Base-by-base conservation (phyloP, 2,113 vertebrate species). In the Taurulus bubalis region DNA sequence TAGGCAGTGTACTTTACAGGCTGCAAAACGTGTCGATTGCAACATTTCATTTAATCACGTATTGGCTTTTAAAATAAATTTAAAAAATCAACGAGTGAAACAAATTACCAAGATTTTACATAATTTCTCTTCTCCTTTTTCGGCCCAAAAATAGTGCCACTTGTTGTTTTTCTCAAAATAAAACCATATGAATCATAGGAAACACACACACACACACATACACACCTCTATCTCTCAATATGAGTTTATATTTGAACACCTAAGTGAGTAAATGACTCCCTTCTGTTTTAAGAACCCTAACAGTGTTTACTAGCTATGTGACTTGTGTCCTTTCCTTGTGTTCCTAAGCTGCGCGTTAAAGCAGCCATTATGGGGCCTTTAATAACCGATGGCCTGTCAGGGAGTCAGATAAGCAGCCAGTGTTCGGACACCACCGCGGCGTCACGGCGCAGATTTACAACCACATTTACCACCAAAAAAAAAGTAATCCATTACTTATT, bases 291-390 rank as follows among this genome's bases (percentile, higher is more conserved):
- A 58, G 74, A 72, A 26, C 1, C 45, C 40, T 5, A 28, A 3
- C 71, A 22, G 26, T 71, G 28, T 42, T 80, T 40, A 81, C 53
- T 71, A 73, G 70, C 64, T 49, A 4, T 18, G 60, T 34, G 64
- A 38, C 78, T 68, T 80, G 11, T 89, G 77, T 87, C 80, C 77
- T 84, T 82, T 83, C 87, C 76, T 84, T 75, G 65, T 87, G 75
- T 88, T 90, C 79, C 86, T 84, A 77, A 72, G 58, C 75, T 77
- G 82, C 49, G 72, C 90, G 93, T 92, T 94, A 94, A 92, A 92
- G n/a, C 88, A 82, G 86, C 88, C 87, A 92, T 93, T 93, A 94
- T 89, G 91, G 86, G 87, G 47, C 82, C 89, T 90, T 88, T 90
- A 92, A 92, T 92, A 92, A 90, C 72, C 89, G 85, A 90, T 91